Percentiles rank a stretch among this genome's conserved stretches.
phyloP scores from a whole-genome alignment of 2,113 vertebrate species.

The Apistogramma diplotaenia region DNA sequence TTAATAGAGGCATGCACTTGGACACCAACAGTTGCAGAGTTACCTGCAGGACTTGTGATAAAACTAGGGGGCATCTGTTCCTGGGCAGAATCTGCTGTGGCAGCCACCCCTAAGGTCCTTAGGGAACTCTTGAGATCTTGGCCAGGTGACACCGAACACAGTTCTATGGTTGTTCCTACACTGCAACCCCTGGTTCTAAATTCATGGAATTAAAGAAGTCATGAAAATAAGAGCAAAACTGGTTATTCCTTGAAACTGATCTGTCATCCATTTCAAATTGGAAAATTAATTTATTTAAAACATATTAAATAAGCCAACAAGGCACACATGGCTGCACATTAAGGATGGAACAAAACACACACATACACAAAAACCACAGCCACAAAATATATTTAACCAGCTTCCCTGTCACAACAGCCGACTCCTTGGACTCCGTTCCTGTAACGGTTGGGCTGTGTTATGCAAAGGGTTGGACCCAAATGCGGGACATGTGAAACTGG shows the following conservation, averaged over 20 bases:
- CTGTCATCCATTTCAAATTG: no score
- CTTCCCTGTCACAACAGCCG: conserved; percentile 16
- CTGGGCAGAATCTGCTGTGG: neutral
- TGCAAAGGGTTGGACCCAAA: no score
- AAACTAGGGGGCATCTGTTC: neutral
- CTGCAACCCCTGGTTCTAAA: neutral
- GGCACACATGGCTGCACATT: neutral
- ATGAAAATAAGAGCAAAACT: no score
- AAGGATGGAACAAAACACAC: neutral
- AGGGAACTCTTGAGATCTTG: neutral
- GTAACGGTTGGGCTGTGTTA: no score
- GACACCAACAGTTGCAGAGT: no score
- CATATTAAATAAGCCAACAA: neutral
- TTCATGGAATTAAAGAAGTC: no score
- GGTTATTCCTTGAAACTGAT: no score
- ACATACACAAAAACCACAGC: neutral
- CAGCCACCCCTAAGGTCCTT: neutral
- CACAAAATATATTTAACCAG: neutral
- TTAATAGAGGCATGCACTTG: no score
- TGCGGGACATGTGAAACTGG: no score
- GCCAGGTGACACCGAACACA: neutral
- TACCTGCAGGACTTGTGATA: neutral
- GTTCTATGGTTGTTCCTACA: neutral
- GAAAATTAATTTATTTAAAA: neutral
- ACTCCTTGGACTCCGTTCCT: no score